Base-by-base conservation (phyloP, 2,888 invertebrate species). In the Buathra laborator region DNA sequence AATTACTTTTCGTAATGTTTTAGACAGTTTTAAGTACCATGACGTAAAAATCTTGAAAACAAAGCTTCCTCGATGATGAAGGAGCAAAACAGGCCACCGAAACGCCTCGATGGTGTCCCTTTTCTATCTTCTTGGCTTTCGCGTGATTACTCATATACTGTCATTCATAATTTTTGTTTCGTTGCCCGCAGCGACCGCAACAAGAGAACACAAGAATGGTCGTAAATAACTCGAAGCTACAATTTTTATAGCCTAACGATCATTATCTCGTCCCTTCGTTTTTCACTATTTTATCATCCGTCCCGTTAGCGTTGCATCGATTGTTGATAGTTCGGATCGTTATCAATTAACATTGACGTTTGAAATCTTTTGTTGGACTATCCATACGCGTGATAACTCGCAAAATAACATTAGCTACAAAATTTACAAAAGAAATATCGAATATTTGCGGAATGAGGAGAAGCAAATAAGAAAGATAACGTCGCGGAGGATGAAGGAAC, bases 121-220 rank as follows among this genome's bases (percentile, higher is more conserved):
- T 24, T 24, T 24, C 3, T 24, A 24, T 24, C 16, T 64, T 71
- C 24, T 14, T 59, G 19, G 12, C 37, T 10, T 19, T 64, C 71
- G 44, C 64, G 46, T 24, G 2, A 74, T 80, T 67, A 37, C 48
- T 80, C 72, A 16, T 72, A 32, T 67, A 72, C 19, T 56, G 80
- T 59, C 72, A 80, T 74, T 67, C 67, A 74, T 72, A 80, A 67
- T 44, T 32, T 53, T 72, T 32, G 44, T 80, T 67, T 67, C 67
- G 16, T 74, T 56, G 53, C 46, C 46, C 14, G 1, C n/a, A 62
- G 37, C 10, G 48, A 72, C 24, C 24, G 24, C 2, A 19, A 44
- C 29, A 59, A 37, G 71, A 51, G 32, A 68, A 44, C 32, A 68
- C 53, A 29, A 43, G 51, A 79, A 29, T n/a, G 43, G 71, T 51